Evolutionary conservation across 2,888 invertebrate species (phyloP), one percentile per base, ranked within the genome.

Genomic region (Heliconius charithonia): DNA sequence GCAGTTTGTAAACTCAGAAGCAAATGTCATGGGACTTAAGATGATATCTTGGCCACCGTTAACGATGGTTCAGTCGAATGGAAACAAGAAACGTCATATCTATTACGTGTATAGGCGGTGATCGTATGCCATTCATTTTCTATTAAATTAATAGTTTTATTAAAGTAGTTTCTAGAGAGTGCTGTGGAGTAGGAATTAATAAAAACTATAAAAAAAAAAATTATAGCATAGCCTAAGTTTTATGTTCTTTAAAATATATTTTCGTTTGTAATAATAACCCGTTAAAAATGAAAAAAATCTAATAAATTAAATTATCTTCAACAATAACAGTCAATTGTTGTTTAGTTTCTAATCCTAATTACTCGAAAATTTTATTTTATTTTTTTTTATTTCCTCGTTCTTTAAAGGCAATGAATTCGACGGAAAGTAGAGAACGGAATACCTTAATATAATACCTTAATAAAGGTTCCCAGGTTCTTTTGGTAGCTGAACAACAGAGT

Each of bases 1-100:
- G 82, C 87, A 86, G 86, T 89, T 88, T 89, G 88, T 86, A 77
- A 85, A 87, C 85, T 79, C 84, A 87, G 85, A 85, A 85, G 87
- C 88, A 87, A 81, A 85, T 86, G 88, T 89, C 75, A 77, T 79
- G 75, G 70, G 80, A 79, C 79, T 80, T 85, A 85, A 89, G 93
- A 92, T 92, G 82, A 87, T 92, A 92, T 93, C 91, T 83, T 69
- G 77, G 85, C 82, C 83, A 86, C 90, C 89, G 88, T 91, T 92
- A 92, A 92, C 90, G 91, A 92, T 90, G 89, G 85, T 90, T 89
- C 90, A 91, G 87, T 89, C 86, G 87, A 84, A 88, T 90, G 89
- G 90, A 91, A 91, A 89, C 72, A 75, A 66, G 71, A 87, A 87
- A 88, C 87, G 80, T 81, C 81, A 81, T 70, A 66, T 77, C 77